phyloP scores from a whole-genome alignment of 2,113 vertebrate species.

The Aphyosemion australe region DNA sequence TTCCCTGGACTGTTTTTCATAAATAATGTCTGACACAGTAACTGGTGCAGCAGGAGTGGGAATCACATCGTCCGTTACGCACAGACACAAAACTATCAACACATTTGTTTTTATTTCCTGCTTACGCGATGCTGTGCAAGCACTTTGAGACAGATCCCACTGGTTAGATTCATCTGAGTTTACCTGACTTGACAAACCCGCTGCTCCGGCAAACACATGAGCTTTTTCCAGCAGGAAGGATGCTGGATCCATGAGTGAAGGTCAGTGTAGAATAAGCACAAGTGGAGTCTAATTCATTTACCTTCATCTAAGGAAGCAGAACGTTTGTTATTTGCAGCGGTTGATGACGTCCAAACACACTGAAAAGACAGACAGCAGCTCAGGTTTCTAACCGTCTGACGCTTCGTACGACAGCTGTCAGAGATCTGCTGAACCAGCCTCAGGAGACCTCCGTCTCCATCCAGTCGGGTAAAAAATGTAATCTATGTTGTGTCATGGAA shows the following conservation, averaged over 20 bases:
- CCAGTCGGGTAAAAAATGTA: neutral
- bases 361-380: neutral
- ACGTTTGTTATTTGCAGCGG: neutral
- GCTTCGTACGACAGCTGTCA: neutral
- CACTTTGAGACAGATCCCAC: slow-evolving; percentile 40
- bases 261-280: neutral
- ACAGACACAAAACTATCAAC: slow-evolving; percentile 20
- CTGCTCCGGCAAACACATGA: slow-evolving; percentile 9
- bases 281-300: slow-evolving; percentile 2
- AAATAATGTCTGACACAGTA: slow-evolving; percentile 53
- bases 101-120: slow-evolving; percentile 31
- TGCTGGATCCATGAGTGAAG: slow-evolving; percentile 36
- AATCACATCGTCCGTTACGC: slow-evolving; percentile 45
- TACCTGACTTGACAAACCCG: slow-evolving; percentile 38
- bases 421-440: neutral
- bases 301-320: neutral
- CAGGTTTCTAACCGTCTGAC: neutral
- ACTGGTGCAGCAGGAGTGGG: slow-evolving; percentile 33
- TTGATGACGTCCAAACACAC: neutral
- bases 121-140: slow-evolving; percentile 43
- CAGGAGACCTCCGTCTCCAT: neutral
- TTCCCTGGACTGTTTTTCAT: slow-evolving; percentile 50
- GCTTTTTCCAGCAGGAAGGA: slow-evolving; percentile 19
- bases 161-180: slow-evolving; percentile 31
- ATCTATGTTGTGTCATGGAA: slow-evolving; percentile 1